Base-by-base conservation (phyloP, 2,888 invertebrate genomes). In the Laothoe populi region DNA sequence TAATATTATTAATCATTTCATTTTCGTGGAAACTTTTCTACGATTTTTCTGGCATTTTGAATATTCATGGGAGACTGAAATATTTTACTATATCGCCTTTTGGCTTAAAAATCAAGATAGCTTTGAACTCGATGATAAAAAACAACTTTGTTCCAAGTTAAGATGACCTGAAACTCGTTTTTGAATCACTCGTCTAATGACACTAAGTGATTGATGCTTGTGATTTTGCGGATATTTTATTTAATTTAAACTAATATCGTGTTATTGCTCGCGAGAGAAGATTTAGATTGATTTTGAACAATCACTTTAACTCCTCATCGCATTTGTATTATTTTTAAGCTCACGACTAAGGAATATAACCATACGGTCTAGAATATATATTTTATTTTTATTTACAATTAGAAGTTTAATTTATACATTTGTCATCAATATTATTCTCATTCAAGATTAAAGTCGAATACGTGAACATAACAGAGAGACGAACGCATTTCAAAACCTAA, bases 181-280 rank as follows among this genome's bases (percentile, higher is more conserved):
- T 35, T 19, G 11, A 53, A 53, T 53, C 16, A 53, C 53, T 35
- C 53, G 11, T 46, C 46, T 53, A 53, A 53, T 53, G 31, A 53
- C 53, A 53, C 31, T n/a, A 19, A 53, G 35, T 53, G 53, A 53
- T 53, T 53, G 53, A 53, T 53, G 31, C n/a, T 53, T 19, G 10
- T 11, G 10, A 53, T 49, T 49, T 49, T 31, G 35, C 31, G 19
- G 53, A 11, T 10, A 35, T 35, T 24, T 7, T 48, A 23, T 46
- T 31, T 53, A 13, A 48, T 53, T 53, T 19, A 53, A 35, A 31
- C 26, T 53, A 53, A 53, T 53, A 19, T 10, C 10, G 19, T 1
- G 53, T 53, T 53, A 35, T 53, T 53, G 53, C 19, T 53, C 35
- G 35, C 35, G 53, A 53, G 35, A 31, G 48, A 24, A n/a, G 31